Base-by-base conservation (phyloP, 1,140 invertebrate genomes). In the Leptonema lineaticorne region DNA sequence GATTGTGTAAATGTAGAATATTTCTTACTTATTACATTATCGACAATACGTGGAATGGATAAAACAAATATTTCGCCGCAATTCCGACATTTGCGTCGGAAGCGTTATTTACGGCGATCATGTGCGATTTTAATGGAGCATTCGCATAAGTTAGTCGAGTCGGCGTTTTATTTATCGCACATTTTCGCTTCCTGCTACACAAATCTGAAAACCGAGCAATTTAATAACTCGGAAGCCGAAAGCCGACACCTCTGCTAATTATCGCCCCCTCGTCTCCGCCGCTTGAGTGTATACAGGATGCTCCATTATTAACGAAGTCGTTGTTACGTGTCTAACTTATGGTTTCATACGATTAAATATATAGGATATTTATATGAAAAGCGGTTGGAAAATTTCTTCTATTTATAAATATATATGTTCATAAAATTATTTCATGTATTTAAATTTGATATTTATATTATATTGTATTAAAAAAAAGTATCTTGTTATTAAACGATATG, bases 181-280 rank as follows among this genome's bases (percentile, higher is more conserved):
- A 57, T 14, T 22, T 27, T 22, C 53, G 28, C 53, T 59, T 59
- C 57, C 57, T 37, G 57, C 14, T 33, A n/a, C 57, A 59, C 57
- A 59, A 59, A 59, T 59, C 57, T 20, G 7, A 24, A 7, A 16
- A 11, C 11, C 18, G 53, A 57, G 30, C 57, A 33, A 33, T 59
- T 59, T 18, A 59, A 29, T 16, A 59, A 29, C 24, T 27, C 57
- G n/a, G n/a, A n/a, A 26, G 28, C n/a, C 18, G 6, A 14, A 14
- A 18, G 28, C 28, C 22, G 57, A 59, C 57, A 59, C 57, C 57
- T 59, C 30, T n/a, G 28, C 57, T 59, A 59, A 59, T 59, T 59
- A 59, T 16, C 30, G 57, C 33, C 57, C 33, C 57, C 28, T 18
- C 18, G 57, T 59, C n/a, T n/a, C 57, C 28, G 9, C 5, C 57